A percentile compares a stretch with the other conserved stretches of the same genome.
These are phyloP conservation scores for Colinus virginianus DNA, from an alignment of 2,113 vertebrate genomes.

Conservation along the genomic window DNA sequence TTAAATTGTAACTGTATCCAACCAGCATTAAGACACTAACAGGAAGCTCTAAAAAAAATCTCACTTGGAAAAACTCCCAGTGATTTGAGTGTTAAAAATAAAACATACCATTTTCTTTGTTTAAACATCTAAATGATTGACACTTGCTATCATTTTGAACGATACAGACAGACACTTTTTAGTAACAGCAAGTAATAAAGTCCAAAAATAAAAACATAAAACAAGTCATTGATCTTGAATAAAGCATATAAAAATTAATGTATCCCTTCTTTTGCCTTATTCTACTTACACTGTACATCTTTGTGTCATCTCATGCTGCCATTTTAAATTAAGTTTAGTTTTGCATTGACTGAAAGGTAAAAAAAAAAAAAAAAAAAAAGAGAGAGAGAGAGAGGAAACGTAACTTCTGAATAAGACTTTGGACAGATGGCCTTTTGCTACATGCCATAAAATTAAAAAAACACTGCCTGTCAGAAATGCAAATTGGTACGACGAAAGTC, in stretches of 20 bases:
- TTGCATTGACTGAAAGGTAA: background rate
- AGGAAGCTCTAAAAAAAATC: background rate
- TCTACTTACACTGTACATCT: background rate
- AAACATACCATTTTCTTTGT: background rate
- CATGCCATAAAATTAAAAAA: background rate
- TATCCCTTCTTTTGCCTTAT: background rate
- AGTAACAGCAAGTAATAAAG: background rate
- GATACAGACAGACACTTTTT: background rate
- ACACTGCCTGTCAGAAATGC: background rate
- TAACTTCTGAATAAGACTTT: background rate
- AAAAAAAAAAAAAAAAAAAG: background rate
- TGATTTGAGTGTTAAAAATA: background rate
- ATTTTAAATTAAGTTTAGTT: background rate
- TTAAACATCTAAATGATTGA: background rate
- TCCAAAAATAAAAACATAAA: background rate
- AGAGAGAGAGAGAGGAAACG: background rate
- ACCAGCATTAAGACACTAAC: background rate
- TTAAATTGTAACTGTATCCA: background rate
- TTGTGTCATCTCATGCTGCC: accelerated
- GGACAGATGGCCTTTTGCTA: background rate
- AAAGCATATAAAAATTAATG: background rate
- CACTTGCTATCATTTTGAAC: background rate
- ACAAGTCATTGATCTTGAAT: accelerated
- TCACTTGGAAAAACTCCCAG: background rate
- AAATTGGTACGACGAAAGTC: background rate